A percentile compares a stretch with the other conserved stretches of the same genome.
phyloP scores from a whole-genome alignment of 2,797 vertebrate genomes.

The Notolepis coatsorum region DNA sequence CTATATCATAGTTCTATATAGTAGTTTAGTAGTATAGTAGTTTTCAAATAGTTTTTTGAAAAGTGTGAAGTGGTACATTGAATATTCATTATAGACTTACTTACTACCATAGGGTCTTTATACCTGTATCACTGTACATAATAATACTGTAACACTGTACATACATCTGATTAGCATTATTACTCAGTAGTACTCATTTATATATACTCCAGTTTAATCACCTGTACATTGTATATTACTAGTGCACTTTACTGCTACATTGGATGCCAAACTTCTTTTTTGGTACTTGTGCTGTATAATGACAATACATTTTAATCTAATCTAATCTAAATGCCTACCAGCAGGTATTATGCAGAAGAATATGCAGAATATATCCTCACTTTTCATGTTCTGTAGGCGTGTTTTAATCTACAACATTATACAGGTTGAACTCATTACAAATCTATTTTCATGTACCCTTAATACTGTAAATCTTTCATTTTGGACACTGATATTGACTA shows the following conservation, averaged over 20 bases:
- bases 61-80: not conserved
- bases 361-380: not conserved
- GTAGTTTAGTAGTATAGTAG: not conserved
- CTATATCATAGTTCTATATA: not conserved
- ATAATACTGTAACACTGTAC: too few relatives aligned
- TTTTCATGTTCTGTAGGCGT: not conserved
- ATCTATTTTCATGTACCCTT: not conserved
- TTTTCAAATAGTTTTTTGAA: not conserved
- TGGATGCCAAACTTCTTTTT: too few relatives aligned
- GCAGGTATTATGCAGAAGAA: not conserved
- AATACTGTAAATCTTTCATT: not conserved
- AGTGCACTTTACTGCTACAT: too few relatives aligned
- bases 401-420: not conserved
- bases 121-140: too few relatives aligned
- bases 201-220: too few relatives aligned
- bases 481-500: constrained; percentile 15
- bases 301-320: too few relatives aligned
- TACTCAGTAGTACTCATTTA: too few relatives aligned
- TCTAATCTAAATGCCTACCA: too few relatives aligned
- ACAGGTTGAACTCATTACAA: not conserved
- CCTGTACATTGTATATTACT: too few relatives aligned
- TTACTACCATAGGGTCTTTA: too few relatives aligned
- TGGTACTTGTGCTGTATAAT: too few relatives aligned
- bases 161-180: too few relatives aligned
- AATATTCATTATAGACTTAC: not conserved